Evolutionary conservation across 2,797 vertebrate genomes (phyloP).

Genomic region (Pterois miles): DNA sequence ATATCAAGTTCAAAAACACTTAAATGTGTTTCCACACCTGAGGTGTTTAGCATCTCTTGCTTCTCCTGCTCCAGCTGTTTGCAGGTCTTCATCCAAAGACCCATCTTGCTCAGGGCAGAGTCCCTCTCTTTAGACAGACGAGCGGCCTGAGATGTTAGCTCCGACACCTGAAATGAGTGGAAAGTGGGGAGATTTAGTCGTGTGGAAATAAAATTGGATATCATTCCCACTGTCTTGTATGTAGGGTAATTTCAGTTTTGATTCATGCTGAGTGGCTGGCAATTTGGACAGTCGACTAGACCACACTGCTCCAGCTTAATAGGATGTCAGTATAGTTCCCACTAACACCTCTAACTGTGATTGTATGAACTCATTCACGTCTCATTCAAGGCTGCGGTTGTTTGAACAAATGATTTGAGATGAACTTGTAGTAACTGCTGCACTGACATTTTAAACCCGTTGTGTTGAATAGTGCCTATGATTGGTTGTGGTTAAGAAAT

Average conservation of each 20-base stretch:
- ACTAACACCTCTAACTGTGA: background rate
- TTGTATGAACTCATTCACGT: background rate
- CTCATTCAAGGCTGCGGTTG: background rate
- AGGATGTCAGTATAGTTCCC: background rate
- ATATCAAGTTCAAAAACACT: background rate
- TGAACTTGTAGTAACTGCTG: background rate
- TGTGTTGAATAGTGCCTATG: background rate
- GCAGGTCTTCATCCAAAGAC: conserved; percentile 88
- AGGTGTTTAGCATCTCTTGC: conserved; percentile 71
- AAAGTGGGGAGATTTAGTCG: background rate
- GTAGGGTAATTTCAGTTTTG: background rate
- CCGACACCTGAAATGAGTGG: conserved; percentile 72
- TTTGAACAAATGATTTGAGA: background rate
- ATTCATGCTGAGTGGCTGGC: background rate
- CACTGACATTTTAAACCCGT: background rate
- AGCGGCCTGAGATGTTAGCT: conserved; percentile 58
- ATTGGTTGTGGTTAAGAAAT: background rate
- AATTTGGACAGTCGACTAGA: background rate
- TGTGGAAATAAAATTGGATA: background rate
- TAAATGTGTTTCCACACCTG: conserved; percentile 50
- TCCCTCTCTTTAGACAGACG: conserved; percentile 85
- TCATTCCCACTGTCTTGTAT: background rate
- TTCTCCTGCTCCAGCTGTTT: conserved; percentile 90
- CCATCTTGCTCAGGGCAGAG: conserved; percentile 80
- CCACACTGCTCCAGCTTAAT: no score